Evolutionary conservation across 2,888 invertebrate genomes (phyloP).

Genomic region (Trichopoda pennipes): DNA sequence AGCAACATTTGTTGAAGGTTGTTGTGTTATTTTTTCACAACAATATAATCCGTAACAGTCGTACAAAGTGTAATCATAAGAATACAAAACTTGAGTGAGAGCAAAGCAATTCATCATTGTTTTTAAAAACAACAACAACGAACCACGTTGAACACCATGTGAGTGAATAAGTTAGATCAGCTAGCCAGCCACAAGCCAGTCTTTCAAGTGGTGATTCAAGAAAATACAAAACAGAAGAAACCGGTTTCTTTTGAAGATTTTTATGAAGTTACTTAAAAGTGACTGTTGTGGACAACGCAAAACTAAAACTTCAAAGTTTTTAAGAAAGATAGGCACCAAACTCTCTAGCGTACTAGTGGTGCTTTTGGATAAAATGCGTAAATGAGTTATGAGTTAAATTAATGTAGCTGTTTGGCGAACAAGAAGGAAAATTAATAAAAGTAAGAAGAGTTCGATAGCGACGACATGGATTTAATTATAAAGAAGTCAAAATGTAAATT

Average conservation of each 20-base stretch:
- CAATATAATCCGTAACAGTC: slow-evolving; percentile 16
- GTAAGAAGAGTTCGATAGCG: not conserved
- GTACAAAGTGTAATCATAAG: not conserved
- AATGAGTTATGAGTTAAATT: not conserved
- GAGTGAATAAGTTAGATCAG: slow-evolving; percentile 42
- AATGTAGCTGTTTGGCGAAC: not conserved
- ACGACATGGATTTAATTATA: not conserved
- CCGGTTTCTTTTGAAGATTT: slow-evolving; percentile 33
- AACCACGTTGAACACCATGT: slow-evolving; percentile 29
- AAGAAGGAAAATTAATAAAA: not conserved
- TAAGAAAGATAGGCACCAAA: slow-evolving; percentile 6
- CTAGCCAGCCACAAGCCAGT: not conserved
- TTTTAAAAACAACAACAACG: slow-evolving; percentile 44
- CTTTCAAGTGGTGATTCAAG: slow-evolving; percentile 13
- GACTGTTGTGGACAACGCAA: slow-evolving; percentile 27
- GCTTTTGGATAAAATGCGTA: not conserved
- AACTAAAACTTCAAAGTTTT: slow-evolving; percentile 1
- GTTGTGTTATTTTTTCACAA: slow-evolving; percentile 13
- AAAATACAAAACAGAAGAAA: slow-evolving; percentile 27
- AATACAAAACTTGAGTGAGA: slow-evolving; percentile 30
- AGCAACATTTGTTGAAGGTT: slow-evolving; percentile 53
- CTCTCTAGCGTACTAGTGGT: no score
- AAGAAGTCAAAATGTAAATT: not conserved
- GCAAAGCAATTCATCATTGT: slow-evolving; percentile 56
- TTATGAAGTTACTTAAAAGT: slow-evolving; percentile 41